phyloP scores from a whole-genome alignment of 2,113 vertebrate genomes.

The Ammospiza nelsoni region DNA sequence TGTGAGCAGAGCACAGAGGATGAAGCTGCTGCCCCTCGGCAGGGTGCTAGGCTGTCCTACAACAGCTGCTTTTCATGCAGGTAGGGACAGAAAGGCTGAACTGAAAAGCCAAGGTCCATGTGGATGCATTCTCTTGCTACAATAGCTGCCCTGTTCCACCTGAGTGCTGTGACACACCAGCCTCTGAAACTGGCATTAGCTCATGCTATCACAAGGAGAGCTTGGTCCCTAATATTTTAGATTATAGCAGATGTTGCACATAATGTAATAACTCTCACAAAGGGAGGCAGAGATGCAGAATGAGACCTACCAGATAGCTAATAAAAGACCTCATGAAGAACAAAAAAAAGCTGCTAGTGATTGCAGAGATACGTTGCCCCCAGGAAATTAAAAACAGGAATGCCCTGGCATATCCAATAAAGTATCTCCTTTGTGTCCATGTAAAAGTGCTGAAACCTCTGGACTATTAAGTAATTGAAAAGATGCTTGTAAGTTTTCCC shows the following conservation, averaged over 20 bases:
- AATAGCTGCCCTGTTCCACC: neutral
- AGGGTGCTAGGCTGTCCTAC: neutral
- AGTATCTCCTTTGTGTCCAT: conserved; percentile 14
- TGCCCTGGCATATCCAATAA: neutral
- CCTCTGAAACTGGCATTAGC: neutral
- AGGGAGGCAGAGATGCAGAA: neutral
- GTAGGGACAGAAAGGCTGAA: neutral
- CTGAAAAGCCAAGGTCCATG: neutral
- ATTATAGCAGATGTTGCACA: neutral
- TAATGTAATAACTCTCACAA: neutral
- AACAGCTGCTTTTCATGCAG: neutral
- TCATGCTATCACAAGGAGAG: neutral
- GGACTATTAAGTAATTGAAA: neutral
- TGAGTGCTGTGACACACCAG: neutral
- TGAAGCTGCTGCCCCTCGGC: neutral
- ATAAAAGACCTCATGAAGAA: conserved; percentile 34
- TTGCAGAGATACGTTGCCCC: conserved; percentile 16
- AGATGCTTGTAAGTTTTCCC: neutral
- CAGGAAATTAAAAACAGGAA: conserved; percentile 61
- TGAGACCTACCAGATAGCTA: conserved; percentile 12
- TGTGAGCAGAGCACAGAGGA: neutral
- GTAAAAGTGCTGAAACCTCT: neutral
- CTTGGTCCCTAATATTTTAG: neutral
- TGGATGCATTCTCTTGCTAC: neutral
- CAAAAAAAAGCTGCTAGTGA: neutral